Conservation (phyloP, 2,888 invertebrate species). For the Patella depressa region DNA sequence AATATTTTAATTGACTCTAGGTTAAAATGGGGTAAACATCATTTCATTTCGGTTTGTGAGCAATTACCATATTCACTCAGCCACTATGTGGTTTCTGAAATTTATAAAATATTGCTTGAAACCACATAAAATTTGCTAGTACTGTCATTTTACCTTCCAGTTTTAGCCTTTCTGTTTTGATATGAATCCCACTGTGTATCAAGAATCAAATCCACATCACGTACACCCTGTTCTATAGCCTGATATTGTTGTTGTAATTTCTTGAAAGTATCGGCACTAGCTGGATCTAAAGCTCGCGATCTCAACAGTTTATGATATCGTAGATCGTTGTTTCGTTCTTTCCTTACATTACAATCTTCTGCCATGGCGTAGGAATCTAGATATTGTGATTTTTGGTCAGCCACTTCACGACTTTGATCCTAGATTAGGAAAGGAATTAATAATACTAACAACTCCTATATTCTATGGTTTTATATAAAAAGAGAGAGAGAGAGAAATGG, state of each 20-base stretch:
- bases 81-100: too few species aligned
- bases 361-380: conserved; percentile 71
- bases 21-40: too few species aligned
- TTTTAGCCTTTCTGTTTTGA: conserved; percentile 47
- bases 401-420: conserved; percentile 77
- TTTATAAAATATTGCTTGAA: too few species aligned
- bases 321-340: conserved; percentile 67
- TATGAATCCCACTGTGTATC: conserved; percentile 84
- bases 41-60: too few species aligned
- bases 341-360: conserved; percentile 68
- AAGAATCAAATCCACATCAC: conserved; percentile 80
- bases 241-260: conserved; percentile 78
- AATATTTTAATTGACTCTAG: too few species aligned
- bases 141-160: conserved; percentile 27
- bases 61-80: too few species aligned
- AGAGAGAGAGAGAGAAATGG: too few species aligned
- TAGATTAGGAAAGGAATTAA: conserved; percentile 31
- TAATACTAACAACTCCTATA: too few species aligned
- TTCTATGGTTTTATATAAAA: too few species aligned
- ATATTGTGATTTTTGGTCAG: conserved; percentile 74
- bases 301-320: conserved; percentile 68
- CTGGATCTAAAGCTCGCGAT: conserved; percentile 76
- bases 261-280: conserved; percentile 79
- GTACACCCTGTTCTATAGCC: conserved; percentile 83
- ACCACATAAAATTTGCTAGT: too few species aligned